Evolutionary conservation across 2,888 invertebrate genomes (phyloP), one percentile per base, ranked within the genome.

Genomic region (Odontocerum albicorne): DNA sequence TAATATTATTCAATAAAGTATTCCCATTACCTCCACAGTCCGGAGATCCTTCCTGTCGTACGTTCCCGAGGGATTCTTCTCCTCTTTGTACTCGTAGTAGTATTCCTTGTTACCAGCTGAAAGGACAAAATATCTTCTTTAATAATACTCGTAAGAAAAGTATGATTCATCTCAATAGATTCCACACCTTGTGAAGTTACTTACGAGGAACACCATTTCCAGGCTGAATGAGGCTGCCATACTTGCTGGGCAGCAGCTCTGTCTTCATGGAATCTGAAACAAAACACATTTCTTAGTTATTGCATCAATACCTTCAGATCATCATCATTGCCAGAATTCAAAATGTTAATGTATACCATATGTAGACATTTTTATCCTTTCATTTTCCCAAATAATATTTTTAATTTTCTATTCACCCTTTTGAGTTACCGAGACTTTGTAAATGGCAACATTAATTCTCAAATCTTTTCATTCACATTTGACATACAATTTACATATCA

Each of bases 51-150:
- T 78, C 60, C 76, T 68, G 62, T 78, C 77, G 61, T 77, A 78
- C 62, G 75, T 77, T 12, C 78, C 77, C 0, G 72, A 65, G 8
- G 78, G 78, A 45, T 71, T 73, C 47, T 72, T 75, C 65, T 78
- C 77, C 61, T 78, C 78, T 21, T 74, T 75, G 64, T 78, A 77
- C 63, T 78, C 78, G 60, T 77, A 78, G 64, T 77, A 77, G 68
- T 76, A 78, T 66, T 78, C 77, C 60, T 77, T 64, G 32, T 70
- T 62, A 1, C 73, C 73, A 2, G 65, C 66, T 39, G 32, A 15
- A 56, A 56, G 19, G 13, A 17, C 16, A 4, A 36, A 46, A 7
- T 10, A 27, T 7, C 27, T 7, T 27, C 6, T 27, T 27, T 7
- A 27, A 7, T 27, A 27, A 27, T 27, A 27, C 8, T 27, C 27